Percentiles rank a stretch among this genome's conserved stretches.
Evolutionary conservation across 2,888 invertebrate species (phyloP).

Genomic region (Cephus rjabovi): DNA sequence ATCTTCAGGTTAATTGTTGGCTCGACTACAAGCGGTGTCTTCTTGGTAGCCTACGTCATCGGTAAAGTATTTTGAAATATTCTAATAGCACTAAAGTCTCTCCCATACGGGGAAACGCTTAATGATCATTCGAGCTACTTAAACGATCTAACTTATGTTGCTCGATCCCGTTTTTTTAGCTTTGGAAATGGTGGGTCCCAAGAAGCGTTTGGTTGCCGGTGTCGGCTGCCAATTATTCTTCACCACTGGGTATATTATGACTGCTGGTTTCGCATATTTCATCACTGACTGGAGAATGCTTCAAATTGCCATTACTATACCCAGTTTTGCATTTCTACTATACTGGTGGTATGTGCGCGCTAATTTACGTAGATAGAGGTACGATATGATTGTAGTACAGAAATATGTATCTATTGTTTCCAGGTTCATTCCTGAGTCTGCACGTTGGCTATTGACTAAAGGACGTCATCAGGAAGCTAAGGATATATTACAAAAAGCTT

Average conservation of each 20-base stretch:
- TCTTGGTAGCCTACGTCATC: slow-evolving; percentile 82
- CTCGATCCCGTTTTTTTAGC: slow-evolving; percentile 60
- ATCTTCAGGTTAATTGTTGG: slow-evolving; percentile 77
- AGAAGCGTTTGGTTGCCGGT: slow-evolving; percentile 76
- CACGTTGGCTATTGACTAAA: slow-evolving; percentile 78
- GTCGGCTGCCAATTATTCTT: slow-evolving; percentile 82
- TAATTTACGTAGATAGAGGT: slow-evolving; percentile 2
- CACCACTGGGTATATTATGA: slow-evolving; percentile 78
- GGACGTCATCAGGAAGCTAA: slow-evolving; percentile 74
- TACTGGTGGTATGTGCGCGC: slow-evolving; percentile 74
- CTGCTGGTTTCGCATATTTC: slow-evolving; percentile 75
- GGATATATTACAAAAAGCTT: slow-evolving; percentile 72
- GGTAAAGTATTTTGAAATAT: slow-evolving; percentile 66
- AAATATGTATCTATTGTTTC: slow-evolving; percentile 3
- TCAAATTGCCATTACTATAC: slow-evolving; percentile 77
- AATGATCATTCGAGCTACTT: neutral
- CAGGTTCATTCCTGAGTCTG: slow-evolving; percentile 80
- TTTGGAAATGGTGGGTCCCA: slow-evolving; percentile 80
- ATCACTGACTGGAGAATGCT: slow-evolving; percentile 77
- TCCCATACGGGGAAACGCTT: neutral
- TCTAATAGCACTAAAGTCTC: neutral
- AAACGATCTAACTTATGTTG: neutral
- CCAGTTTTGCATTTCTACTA: slow-evolving; percentile 75
- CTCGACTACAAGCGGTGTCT: slow-evolving; percentile 81
- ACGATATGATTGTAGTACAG: neutral